phyloP scores from a whole-genome alignment of 2,113 vertebrate species.

The Chaetops frenatus region DNA sequence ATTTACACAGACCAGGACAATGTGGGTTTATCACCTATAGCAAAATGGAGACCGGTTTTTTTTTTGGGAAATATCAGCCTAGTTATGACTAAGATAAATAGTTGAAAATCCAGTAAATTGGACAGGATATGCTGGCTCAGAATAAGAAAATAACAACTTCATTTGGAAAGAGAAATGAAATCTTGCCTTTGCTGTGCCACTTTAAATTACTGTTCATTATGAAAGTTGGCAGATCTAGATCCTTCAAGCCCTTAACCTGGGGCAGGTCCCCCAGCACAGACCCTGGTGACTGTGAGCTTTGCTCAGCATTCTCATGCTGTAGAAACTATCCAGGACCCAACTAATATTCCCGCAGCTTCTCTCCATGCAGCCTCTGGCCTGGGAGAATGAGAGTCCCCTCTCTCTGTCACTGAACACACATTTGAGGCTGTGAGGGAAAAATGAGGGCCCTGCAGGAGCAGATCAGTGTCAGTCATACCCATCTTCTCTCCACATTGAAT shows the following conservation, averaged over 20 bases:
- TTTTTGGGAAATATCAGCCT: background rate
- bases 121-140: background rate
- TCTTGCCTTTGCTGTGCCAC: background rate
- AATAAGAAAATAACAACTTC: background rate
- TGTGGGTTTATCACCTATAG: accelerated
- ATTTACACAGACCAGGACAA: background rate
- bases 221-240: background rate
- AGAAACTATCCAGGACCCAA: background rate
- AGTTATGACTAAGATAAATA: background rate
- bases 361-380: background rate
- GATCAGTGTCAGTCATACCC: background rate
- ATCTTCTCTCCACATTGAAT: background rate
- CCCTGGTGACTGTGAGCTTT: background rate
- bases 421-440: background rate
- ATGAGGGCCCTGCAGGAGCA: background rate
- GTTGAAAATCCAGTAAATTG: background rate
- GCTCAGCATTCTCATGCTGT: background rate
- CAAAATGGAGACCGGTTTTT: background rate
- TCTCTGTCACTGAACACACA: background rate
- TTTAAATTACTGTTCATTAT: background rate
- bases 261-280: accelerated
- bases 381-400: background rate
- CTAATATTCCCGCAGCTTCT: background rate
- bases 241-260: background rate
- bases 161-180: background rate